Evolutionary conservation across 2,797 vertebrate species (phyloP), one percentile per base, ranked within the genome.

Genomic region (Toxotes lorentzi): DNA sequence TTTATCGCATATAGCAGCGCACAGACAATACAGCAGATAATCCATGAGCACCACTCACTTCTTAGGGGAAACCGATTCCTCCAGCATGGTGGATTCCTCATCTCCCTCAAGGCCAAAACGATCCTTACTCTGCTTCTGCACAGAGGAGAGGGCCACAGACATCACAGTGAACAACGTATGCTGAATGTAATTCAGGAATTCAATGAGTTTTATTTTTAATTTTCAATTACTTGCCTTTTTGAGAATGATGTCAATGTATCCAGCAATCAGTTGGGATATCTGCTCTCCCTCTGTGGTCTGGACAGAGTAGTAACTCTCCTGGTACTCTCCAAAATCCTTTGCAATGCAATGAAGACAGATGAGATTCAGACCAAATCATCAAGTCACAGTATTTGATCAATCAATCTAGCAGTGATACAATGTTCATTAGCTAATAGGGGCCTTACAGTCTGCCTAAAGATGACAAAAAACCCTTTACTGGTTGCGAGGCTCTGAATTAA

Each of bases 291-390:
- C 98, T 14, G 98, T 99, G 40, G 98, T 99, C 88, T 99, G 97
- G 47, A 99, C 98, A 0, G 98, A 99, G 82, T 99, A 99, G 93
- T 99, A 99, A 89, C 98, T 99, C 91, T 99, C 98, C 91, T 99
- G 98, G 92, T 99, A 99, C 84, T 99, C 98, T 12, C 98, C 98
- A 82, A 99, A 99, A 94, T 99, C 98, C 98, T 99, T 70, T n/a
- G 71, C 43, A 41, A 69, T 48, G 16, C 21, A 86, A 30, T 35
- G 19, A 54, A 73, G 32, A 83, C 19, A 73, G n/a, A 24, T 82
- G 61, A 71, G 76, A 73, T 74, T 81, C 32, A 83, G 74, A 38
- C 17, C 11, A 66, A 76, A 61, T 14, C 34, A 60, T 13, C 34
- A 72, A 72, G 53, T 51, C 21, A 19, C 40, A 58, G 53, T 54